Evolutionary conservation across 2,888 invertebrate genomes (phyloP).

Genomic region (Trissoscelio sp.): DNA sequence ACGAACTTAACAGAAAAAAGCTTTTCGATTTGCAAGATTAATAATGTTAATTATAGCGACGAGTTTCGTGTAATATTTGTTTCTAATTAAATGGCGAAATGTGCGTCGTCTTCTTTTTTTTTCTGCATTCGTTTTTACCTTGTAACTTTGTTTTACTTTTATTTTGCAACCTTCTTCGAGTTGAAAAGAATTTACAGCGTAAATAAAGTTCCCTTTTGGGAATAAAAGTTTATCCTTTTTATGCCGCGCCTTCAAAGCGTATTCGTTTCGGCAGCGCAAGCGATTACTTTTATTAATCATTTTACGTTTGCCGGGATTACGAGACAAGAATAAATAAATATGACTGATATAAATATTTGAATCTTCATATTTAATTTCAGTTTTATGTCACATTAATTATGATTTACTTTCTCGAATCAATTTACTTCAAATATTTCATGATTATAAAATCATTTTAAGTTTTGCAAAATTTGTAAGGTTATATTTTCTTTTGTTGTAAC

Average conservation of each 20-base stretch:
- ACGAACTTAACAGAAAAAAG: background rate
- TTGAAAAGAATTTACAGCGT: constrained; percentile 42
- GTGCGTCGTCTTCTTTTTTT: background rate
- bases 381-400: background rate
- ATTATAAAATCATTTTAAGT: too few relatives aligned
- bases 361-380: background rate
- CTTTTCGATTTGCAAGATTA: background rate
- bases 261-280: constrained; percentile 10
- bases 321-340: constrained; percentile 2
- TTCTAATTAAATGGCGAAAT: constrained; percentile 44
- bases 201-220: constrained; percentile 52
- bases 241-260: constrained; percentile 23
- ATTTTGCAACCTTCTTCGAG: constrained; percentile 22
- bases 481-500: too few relatives aligned
- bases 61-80: constrained; percentile 36
- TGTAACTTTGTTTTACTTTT: constrained; percentile 25
- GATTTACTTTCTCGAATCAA: too few relatives aligned
- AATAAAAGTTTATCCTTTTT: constrained; percentile 53
- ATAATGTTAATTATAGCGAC: constrained; percentile 34
- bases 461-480: too few relatives aligned
- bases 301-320: constrained; percentile 31
- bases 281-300: constrained; percentile 47
- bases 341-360: constrained; percentile 11
- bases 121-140: background rate
- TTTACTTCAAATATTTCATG: too few relatives aligned